Evolutionary conservation across 2,888 invertebrate genomes (phyloP).

Genomic region (Osmoderma eremita): DNA sequence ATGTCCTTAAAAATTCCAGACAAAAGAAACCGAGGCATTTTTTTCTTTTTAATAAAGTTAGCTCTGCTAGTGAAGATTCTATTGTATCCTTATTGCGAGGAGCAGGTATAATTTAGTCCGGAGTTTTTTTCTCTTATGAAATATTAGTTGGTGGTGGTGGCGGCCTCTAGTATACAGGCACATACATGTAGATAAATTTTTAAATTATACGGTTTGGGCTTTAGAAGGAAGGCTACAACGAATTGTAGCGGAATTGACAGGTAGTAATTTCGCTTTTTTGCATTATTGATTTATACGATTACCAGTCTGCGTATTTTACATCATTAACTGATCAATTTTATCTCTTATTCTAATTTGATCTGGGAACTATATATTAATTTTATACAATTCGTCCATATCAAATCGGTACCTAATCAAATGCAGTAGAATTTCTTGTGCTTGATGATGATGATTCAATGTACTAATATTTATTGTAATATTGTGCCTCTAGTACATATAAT

Average conservation of each 20-base stretch:
- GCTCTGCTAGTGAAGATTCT: constrained; percentile 17
- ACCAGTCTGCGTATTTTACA: constrained; percentile 36
- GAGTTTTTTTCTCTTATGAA: constrained; percentile 30
- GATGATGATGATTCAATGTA: too few relatives aligned
- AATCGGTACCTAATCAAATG: too few relatives aligned
- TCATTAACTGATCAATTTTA: constrained; percentile 28
- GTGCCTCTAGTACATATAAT: too few relatives aligned
- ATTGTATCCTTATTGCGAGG: constrained; percentile 33
- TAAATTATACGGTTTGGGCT: constrained; percentile 37
- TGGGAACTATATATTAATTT: constrained; percentile 1
- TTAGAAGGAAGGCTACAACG: constrained; percentile 27
- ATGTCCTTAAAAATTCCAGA: constrained; percentile 33
- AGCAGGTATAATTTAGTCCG: constrained; percentile 35
- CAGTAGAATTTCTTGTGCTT: too few relatives aligned
- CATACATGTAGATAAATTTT: constrained; percentile 32
- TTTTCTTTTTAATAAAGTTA: constrained; percentile 18
- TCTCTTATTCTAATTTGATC: constrained; percentile 12
- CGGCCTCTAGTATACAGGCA: constrained; percentile 8
- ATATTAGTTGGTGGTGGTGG: constrained; percentile 27
- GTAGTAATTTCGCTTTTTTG: constrained; percentile 42
- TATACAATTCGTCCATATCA: too few relatives aligned
- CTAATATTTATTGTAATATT: too few relatives aligned
- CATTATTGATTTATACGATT: constrained; percentile 40
- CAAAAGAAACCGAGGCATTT: constrained; percentile 26
- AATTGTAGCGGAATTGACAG: constrained; percentile 38